Conservation (phyloP, 2,113 vertebrate genomes). For the Notarius quadriscutis region DNA sequence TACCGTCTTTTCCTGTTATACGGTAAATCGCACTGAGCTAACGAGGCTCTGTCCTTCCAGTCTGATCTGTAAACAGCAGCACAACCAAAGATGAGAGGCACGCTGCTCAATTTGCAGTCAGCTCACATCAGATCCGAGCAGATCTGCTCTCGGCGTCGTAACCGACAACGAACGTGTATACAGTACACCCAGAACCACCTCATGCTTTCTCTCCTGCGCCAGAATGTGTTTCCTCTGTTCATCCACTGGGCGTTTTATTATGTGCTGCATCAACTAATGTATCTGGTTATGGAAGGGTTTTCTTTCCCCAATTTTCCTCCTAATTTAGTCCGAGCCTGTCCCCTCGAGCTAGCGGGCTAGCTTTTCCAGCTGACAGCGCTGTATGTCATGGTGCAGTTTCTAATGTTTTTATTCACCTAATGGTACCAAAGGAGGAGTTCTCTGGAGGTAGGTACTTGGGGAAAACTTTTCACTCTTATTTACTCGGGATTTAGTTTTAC, state of each 20-base stretch:
- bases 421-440: background rate
- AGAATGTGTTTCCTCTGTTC: background rate
- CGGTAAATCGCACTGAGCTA: constrained; percentile 1
- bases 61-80: constrained; percentile 8
- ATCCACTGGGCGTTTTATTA: background rate
- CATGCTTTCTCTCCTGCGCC: background rate
- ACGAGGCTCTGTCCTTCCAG: background rate
- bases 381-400: background rate
- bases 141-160: background rate
- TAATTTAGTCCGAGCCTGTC: constrained; percentile 6
- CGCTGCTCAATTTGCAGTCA: constrained; percentile 8
- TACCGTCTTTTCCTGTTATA: background rate
- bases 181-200: background rate
- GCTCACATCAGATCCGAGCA: background rate
- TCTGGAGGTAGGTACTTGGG: background rate
- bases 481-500: background rate
- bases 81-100: background rate
- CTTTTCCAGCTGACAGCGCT: background rate
- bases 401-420: background rate
- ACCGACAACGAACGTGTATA: background rate
- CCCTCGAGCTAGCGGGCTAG: background rate
- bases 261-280: background rate
- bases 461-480: background rate
- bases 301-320: background rate
- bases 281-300: background rate